phyloP scores from a whole-genome alignment of 2,888 invertebrate species.

The Bimastos eiseni region DNA sequence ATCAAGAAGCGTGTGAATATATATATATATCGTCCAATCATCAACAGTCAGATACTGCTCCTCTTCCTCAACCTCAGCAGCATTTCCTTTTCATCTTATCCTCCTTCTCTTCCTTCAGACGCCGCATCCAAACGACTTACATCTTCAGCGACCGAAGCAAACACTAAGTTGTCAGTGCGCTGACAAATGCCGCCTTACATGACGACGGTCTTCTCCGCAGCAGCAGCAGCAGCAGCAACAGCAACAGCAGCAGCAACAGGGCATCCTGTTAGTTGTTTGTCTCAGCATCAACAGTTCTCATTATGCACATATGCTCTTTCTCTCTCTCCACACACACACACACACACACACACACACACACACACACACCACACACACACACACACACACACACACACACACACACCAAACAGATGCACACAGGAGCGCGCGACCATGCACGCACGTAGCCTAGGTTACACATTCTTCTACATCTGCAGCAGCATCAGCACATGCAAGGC shows the following conservation, averaged over 20 bases:
- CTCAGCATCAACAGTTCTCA: conserved; percentile 13
- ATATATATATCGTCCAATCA: not conserved
- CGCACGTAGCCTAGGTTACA: not conserved
- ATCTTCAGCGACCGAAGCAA: not conserved
- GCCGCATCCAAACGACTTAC: not conserved
- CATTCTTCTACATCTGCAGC: not conserved
- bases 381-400: too few relatives aligned
- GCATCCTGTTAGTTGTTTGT: conserved; percentile 3
- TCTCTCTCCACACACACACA: too few relatives aligned
- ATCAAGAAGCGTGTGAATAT: not conserved
- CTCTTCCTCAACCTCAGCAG: not conserved
- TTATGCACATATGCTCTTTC: not conserved
- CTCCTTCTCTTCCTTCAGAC: not conserved
- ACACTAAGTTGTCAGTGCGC: not conserved
- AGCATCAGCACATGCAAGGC: not conserved
- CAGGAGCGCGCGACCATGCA: not conserved
- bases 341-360: too few relatives aligned
- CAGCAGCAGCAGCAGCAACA: not conserved
- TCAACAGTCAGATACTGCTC: not conserved
- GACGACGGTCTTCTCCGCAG: not conserved
- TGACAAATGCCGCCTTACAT: not conserved
- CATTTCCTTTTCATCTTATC: not conserved
- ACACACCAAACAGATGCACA: too few relatives aligned
- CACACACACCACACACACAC: not conserved
- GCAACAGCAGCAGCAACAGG: not conserved